Evolutionary conservation across 2,888 invertebrate species (phyloP).

Genomic region (Hirtodrosophila trivittata): DNA sequence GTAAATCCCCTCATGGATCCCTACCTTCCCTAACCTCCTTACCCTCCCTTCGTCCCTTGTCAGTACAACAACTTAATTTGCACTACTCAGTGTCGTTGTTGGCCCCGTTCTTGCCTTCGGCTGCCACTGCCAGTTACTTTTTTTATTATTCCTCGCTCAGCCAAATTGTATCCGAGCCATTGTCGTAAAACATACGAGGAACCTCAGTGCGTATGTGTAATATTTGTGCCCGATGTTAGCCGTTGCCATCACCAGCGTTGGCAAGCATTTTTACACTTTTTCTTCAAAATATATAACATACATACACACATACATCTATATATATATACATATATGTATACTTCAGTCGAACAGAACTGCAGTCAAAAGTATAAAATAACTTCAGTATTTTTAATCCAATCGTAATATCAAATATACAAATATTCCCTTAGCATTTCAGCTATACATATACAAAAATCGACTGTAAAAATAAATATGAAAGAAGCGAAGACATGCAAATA

Average conservation of each 20-base stretch:
- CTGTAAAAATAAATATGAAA: no score
- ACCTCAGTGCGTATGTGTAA: conserved; percentile 66
- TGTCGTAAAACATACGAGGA: conserved; percentile 70
- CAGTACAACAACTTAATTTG: conserved; percentile 69
- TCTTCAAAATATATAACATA: no score
- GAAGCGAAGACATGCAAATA: no score
- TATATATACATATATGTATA: neutral
- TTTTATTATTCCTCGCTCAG: conserved; percentile 67
- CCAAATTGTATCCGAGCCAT: conserved; percentile 74
- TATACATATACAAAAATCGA: no score
- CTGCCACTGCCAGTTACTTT: conserved; percentile 37
- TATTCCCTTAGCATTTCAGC: no score
- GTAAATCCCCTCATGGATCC: no score
- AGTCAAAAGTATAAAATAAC: no score
- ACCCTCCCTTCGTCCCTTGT: neutral
- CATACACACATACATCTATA: conserved; percentile 3
- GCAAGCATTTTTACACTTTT: neutral
- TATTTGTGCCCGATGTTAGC: conserved; percentile 43
- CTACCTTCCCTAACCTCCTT: conserved; percentile 4
- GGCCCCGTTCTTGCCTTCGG: conserved; percentile 10
- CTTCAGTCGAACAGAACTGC: no score
- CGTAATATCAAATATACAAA: no score
- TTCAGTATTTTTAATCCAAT: no score
- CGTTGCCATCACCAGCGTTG: conserved; percentile 32
- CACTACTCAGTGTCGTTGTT: conserved; percentile 65